Base-by-base conservation (phyloP, 1,140 invertebrate genomes). In the Nasonia vitripennis region DNA sequence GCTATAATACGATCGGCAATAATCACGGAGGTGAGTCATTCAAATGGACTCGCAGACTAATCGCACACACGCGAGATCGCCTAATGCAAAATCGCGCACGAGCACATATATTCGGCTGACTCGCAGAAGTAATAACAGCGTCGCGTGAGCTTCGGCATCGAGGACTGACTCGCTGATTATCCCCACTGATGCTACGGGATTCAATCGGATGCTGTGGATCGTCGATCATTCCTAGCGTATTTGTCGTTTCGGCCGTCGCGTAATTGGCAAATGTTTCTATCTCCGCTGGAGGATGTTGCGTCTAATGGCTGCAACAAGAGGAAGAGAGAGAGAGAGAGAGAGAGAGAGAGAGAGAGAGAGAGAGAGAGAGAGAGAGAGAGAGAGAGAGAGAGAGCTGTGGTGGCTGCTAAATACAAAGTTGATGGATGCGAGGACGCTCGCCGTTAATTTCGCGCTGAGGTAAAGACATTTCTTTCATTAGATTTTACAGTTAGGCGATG, bases 11-110 rank as follows among this genome's bases (percentile, higher is more conserved):
- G 3, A 20, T 62, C 55, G 55, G 14, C 55, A 62, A 75, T 77
- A 83, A 83, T 83, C 20, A 83, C 37, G n/a, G 55, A 68, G 55
- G n/a, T 62, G 75, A 79, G 23, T 79, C 67, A 84, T 84, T 71
- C 67, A 62, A 84, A 84, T 79, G 1, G 27, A 74, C 5, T 37
- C 31, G 23, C 14, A 34, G 41, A 48, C 74, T 77, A 77, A 77
- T 48, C 27, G 20, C 62, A 78, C 5, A 45, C 70, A 74, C 45
- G 80, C 27, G 41, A 77, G 20, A 62, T 20, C 51, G 20, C 34
- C 81, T 77, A 77, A 83, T 83, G 37, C 81, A 45, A 62, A 62
- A 62, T 62, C 20, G 55, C 20, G 55, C 20, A 62, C 55, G 55
- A 82, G 17, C 48, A 31, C 71, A 10, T 45, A 81, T 71, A 79